Evolutionary conservation across 2,113 vertebrate genomes (phyloP).

Genomic region (Erpornis zantholeuca): DNA sequence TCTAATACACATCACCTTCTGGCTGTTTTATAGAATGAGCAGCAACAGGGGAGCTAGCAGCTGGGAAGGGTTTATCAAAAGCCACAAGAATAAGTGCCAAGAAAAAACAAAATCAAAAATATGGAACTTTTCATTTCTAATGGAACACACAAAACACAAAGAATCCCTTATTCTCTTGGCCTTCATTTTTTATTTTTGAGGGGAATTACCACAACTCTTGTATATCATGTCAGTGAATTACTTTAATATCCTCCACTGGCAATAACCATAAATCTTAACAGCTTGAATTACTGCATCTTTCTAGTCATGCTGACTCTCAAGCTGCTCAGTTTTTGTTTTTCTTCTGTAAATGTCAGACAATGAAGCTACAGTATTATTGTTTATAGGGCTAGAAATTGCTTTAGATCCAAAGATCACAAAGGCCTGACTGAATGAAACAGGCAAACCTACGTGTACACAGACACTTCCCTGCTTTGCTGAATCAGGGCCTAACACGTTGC

Average conservation of each 20-base stretch:
- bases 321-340: conserved; percentile 38
- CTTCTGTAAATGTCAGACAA: not conserved
- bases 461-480: not conserved
- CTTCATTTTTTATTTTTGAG: not conserved
- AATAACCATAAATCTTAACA: conserved; percentile 35
- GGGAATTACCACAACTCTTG: not conserved
- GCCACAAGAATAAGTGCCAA: not conserved
- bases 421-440: not conserved
- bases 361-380: not conserved
- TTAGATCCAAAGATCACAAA: not conserved
- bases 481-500: not conserved
- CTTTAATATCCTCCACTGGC: not conserved
- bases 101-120: not conserved
- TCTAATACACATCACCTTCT: not conserved
- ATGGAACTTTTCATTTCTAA: not conserved
- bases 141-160: not conserved
- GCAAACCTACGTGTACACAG: not conserved
- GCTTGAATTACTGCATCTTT: conserved; percentile 26
- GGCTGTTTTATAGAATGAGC: not conserved
- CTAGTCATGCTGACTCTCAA: conserved; percentile 38
- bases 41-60: not conserved
- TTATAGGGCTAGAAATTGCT: not conserved
- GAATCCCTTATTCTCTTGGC: not conserved
- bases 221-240: not conserved
- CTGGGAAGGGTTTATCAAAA: conserved; percentile 25